Evolutionary conservation across 2,797 vertebrate species (phyloP).

Genomic region (Enteromius fasciolatus): DNA sequence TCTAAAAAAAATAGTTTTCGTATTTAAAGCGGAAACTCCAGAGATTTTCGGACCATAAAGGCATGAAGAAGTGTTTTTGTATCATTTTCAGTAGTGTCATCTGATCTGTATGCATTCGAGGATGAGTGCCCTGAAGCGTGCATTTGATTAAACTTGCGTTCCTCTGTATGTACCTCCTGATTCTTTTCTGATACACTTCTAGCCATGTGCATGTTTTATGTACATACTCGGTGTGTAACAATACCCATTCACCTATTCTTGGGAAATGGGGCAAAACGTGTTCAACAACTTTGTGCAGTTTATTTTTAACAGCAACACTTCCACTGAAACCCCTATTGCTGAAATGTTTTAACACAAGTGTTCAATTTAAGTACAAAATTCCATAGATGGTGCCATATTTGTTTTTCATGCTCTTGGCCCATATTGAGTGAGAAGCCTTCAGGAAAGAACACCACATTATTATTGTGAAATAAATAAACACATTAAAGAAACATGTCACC

Average conservation of each 20-base stretch:
- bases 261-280: background rate
- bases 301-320: background rate
- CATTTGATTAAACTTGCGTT: conserved; percentile 85
- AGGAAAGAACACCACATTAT: background rate
- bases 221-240: background rate
- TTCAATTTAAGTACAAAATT: background rate
- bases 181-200: conserved; percentile 21
- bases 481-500: background rate
- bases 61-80: conserved; percentile 69
- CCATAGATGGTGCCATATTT: background rate
- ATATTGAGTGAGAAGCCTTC: background rate
- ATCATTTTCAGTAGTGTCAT: conserved; percentile 73
- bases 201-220: background rate
- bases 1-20: conserved; percentile 63
- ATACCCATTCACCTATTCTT: background rate
- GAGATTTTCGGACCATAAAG: conserved; percentile 61
- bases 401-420: background rate
- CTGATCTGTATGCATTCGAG: conserved; percentile 71
- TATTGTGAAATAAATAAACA: background rate
- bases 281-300: background rate
- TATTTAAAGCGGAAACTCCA: conserved; percentile 67
- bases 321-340: background rate
- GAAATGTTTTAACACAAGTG: too few species aligned
- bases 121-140: conserved; percentile 69
- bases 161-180: conserved; percentile 67